Percentiles rank a stretch among this genome's conserved stretches.
Evolutionary conservation across 2,113 vertebrate species (phyloP).

Genomic region (Lepus timidus): DNA sequence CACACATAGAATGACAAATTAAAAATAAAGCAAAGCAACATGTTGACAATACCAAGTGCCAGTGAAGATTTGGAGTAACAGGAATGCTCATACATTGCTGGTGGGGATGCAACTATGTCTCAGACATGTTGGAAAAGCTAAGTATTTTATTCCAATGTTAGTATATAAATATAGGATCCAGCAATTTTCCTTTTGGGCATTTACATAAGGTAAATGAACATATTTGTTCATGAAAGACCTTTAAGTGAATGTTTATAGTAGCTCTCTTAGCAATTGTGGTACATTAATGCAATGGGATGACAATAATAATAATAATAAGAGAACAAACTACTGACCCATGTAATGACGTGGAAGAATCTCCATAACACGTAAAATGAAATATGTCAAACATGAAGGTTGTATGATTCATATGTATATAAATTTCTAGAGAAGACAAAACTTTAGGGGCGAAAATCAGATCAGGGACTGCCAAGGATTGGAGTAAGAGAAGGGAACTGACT

Average conservation of each 20-base stretch:
- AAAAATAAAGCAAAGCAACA: neutral
- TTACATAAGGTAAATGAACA: neutral
- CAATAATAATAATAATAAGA: too few species aligned
- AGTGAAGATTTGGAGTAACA: neutral
- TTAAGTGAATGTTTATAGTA: neutral
- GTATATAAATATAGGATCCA: neutral
- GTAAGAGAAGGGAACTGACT: neutral
- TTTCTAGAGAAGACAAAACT: constrained; percentile 11
- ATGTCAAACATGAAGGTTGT: neutral
- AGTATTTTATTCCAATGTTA: neutral
- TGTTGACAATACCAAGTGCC: neutral
- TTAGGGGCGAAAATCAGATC: neutral
- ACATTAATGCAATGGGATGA: neutral
- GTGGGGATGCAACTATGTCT: neutral
- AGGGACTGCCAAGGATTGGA: neutral
- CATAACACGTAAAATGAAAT: neutral
- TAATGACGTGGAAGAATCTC: neutral
- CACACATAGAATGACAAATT: neutral
- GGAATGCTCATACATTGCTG: neutral
- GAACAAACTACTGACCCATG: neutral
- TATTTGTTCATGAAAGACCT: neutral
- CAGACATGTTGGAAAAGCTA: neutral
- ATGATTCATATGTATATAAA: neutral
- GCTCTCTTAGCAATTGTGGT: neutral
- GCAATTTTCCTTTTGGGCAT: neutral